Evolutionary conservation across 2,888 invertebrate species (phyloP).

Genomic region (Rugalucina vietnamica): DNA sequence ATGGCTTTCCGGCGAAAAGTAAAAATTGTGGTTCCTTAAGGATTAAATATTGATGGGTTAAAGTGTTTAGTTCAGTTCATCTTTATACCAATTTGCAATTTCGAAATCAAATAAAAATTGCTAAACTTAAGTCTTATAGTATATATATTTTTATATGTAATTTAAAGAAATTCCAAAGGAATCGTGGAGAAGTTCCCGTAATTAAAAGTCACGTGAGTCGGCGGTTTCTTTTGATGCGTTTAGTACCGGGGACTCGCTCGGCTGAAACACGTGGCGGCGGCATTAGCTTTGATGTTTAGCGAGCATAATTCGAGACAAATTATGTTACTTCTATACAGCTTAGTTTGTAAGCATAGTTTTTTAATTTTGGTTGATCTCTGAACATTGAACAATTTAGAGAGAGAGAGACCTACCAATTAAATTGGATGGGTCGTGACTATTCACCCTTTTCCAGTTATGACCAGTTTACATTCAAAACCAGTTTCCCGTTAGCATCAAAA

Average conservation of each 20-base stretch:
- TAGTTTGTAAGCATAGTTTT: not conserved
- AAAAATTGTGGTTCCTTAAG: too few species aligned
- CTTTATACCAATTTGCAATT: too few species aligned
- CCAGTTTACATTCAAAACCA: not conserved
- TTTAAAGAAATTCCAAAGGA: too few species aligned
- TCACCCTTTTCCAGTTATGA: not conserved
- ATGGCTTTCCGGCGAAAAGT: too few species aligned
- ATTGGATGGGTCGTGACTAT: not conserved
- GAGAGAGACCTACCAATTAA: not conserved
- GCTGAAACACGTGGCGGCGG: not conserved
- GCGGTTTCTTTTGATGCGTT: not conserved
- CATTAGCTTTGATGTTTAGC: not conserved
- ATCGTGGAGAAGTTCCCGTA: too few species aligned
- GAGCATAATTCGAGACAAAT: not conserved
- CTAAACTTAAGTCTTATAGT: too few species aligned
- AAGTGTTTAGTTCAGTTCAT: too few species aligned
- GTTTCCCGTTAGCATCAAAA: not conserved
- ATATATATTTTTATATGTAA: too few species aligned
- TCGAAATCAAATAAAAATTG: too few species aligned
- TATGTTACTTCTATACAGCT: not conserved
- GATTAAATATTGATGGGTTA: too few species aligned
- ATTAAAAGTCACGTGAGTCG: not conserved
- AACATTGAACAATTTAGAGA: not conserved
- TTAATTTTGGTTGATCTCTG: not conserved
- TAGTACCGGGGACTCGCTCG: not conserved